phyloP scores from a whole-genome alignment of 1,140 invertebrate species.

The Procambarus virginalis region DNA sequence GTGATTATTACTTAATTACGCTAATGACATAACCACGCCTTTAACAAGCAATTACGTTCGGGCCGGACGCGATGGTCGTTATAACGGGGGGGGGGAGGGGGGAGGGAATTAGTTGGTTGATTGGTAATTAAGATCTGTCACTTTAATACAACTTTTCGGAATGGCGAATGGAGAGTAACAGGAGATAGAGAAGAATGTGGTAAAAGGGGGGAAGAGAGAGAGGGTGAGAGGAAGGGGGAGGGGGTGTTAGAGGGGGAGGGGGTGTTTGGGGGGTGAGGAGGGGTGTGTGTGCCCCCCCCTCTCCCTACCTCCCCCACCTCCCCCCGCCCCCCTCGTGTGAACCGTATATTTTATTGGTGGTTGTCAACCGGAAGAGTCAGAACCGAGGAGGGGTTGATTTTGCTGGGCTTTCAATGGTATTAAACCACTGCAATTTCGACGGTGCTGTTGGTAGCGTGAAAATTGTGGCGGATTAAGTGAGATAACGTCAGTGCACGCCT shows the following conservation, averaged over 20 bases:
- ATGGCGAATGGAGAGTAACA: not conserved
- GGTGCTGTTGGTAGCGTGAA: no score
- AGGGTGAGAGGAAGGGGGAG: not conserved
- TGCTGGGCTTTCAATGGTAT: no score
- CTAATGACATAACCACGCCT: conserved; percentile 23
- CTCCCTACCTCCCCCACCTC: not conserved
- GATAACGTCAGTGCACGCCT: no score
- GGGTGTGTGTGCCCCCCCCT: not conserved
- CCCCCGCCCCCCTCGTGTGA: no score
- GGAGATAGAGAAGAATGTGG: not conserved
- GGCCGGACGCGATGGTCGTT: not conserved
- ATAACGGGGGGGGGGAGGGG: not conserved
- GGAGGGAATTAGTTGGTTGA: no score
- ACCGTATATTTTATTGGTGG: no score
- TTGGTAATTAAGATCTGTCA: no score
- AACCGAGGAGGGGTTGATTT: no score
- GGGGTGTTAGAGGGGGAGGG: not conserved
- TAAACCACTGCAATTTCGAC: no score
- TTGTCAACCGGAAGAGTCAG: no score
- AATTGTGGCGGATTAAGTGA: no score
- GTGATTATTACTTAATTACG: conserved; percentile 25
- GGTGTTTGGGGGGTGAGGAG: not conserved
- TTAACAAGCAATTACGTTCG: conserved; percentile 20
- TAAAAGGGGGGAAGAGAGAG: not conserved
- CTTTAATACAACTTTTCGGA: no score